Conservation (phyloP, 2,797 vertebrate species). For the Poeciliopsis presidionis region DNA sequence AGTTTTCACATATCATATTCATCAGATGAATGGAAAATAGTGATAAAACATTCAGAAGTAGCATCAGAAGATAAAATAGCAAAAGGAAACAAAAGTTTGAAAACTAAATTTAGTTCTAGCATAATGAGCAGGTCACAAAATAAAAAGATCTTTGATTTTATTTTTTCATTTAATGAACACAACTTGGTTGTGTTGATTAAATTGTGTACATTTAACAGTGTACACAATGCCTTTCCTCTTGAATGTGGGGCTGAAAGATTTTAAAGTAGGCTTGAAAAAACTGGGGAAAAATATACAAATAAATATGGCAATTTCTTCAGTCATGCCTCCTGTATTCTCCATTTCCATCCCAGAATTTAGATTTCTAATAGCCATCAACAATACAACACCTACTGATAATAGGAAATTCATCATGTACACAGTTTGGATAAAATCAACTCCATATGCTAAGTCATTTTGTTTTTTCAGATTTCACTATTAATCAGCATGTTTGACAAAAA, state of each 20-base stretch:
- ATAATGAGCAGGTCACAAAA: background rate
- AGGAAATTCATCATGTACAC: background rate
- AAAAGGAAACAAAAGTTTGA: slow-evolving; percentile 45
- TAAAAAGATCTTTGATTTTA: background rate
- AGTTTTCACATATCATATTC: slow-evolving; percentile 74
- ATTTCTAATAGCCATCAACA: background rate
- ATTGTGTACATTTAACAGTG: background rate
- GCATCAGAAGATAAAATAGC: slow-evolving; percentile 81
- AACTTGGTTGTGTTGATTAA: background rate
- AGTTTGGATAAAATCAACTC: background rate
- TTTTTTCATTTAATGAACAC: background rate
- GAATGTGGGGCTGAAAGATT: background rate
- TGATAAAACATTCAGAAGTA: slow-evolving; percentile 78
- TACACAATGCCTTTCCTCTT: background rate
- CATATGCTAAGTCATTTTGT: no score
- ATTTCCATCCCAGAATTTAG: background rate
- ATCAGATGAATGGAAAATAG: slow-evolving; percentile 81
- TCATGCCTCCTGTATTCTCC: background rate
- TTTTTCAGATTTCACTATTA: background rate
- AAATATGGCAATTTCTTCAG: background rate
- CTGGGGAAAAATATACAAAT: background rate
- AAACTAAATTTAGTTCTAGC: background rate
- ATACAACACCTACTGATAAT: background rate
- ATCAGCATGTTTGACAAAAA: background rate
- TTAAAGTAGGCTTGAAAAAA: background rate